phyloP scores from a whole-genome alignment of 2,113 vertebrate genomes.

The Morone saxatilis region DNA sequence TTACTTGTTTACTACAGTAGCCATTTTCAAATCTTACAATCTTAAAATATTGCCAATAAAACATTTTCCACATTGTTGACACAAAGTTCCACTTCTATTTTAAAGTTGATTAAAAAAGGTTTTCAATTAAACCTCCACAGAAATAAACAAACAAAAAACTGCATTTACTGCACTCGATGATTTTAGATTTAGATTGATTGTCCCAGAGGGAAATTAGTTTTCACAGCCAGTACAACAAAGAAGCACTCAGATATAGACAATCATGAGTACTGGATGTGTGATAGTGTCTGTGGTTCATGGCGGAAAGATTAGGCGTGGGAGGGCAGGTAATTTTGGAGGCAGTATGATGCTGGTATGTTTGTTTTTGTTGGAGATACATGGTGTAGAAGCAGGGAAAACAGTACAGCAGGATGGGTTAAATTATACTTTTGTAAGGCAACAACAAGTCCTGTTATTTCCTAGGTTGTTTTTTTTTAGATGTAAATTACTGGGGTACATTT shows the following conservation, averaged over 20 bases:
- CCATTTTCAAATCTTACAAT: not conserved
- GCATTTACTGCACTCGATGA: too few species aligned
- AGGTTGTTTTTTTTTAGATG: not conserved
- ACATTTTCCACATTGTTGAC: not conserved
- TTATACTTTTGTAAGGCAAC: too few species aligned
- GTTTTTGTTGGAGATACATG: too few species aligned
- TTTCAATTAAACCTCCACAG: not conserved
- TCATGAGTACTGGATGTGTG: not conserved
- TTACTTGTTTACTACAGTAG: not conserved
- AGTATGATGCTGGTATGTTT: too few species aligned
- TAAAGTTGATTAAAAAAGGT: not conserved
- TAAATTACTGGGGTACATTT: too few species aligned
- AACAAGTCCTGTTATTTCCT: not conserved
- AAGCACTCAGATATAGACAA: too few species aligned
- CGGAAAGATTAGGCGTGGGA: not conserved
- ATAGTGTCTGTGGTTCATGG: not conserved
- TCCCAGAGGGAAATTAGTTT: too few species aligned
- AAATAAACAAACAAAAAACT: too few species aligned
- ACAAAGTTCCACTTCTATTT: not conserved
- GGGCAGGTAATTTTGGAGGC: not conserved
- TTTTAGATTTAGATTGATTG: too few species aligned
- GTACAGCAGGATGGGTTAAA: too few species aligned
- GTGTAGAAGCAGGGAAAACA: too few species aligned
- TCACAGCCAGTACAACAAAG: too few species aligned
- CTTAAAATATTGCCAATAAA: not conserved